Evolutionary conservation across 1,140 invertebrate genomes (phyloP), one percentile per base, ranked within the genome.

Genomic region (Pogonognathellus flavescens): DNA sequence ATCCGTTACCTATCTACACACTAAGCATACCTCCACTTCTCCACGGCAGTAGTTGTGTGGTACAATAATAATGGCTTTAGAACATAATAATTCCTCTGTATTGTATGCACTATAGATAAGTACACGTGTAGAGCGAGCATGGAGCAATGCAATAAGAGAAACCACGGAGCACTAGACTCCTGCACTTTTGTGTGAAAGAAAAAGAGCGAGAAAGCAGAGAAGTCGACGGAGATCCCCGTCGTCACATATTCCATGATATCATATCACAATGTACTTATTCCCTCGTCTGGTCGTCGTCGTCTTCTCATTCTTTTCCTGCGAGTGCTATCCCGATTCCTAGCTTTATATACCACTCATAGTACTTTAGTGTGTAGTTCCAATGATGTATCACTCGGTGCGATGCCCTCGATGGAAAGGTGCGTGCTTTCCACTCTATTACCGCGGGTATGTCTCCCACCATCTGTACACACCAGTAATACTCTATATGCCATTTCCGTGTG

Each of bases 211-310:
- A 50, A 76, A n/a, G n/a, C n/a, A n/a, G n/a, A n/a, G n/a, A n/a
- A 76, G 70, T 76, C n/a, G 31, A 57, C 31, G 53, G 11, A 76
- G 70, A n/a, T 72, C 70, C 41, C 41, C 25, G 70, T 76, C 70
- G 70, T 76, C 70, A 49, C 70, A 76, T 76, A 76, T 76, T 50
- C 41, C 70, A 76, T 18, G 41, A 76, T 50, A 76, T n/a, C 9
- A 50, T 76, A 76, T 76, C 59, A 62, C 59, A 14, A 41, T 41
- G 14, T 76, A 76, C 22, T 76, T 50, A 76, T 50, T 76, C 41
- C 41, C 25, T 22, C 31, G 14, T 50, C 31, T 72, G 31, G 31
- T 41, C 66, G 66, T 72, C 66, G 31, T 72, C 31, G 8, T 13
- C 70, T 31, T 13, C 70, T 31, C 25, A 76, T 76, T 76, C 70